These are phyloP conservation scores for Cacatua alba DNA, from an alignment of 2,113 vertebrate species.

Conservation along the genomic window DNA sequence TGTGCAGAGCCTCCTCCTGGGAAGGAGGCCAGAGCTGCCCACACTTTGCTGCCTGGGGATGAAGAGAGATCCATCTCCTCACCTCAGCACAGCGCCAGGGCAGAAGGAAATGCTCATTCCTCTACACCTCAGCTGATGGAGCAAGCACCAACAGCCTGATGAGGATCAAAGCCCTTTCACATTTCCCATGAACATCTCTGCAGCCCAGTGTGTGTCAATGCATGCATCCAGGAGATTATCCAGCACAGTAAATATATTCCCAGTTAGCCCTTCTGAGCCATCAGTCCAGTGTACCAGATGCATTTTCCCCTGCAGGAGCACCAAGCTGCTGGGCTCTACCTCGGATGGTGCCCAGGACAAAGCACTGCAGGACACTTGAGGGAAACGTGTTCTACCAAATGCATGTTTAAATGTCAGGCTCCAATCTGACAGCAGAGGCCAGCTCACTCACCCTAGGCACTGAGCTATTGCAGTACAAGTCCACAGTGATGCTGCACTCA, in stretches of 20 bases:
- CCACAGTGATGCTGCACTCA: neutral
- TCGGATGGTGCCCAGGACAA: accelerated
- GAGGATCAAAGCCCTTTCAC: neutral
- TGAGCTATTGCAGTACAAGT: neutral
- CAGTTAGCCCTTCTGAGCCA: neutral
- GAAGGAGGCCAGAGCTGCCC: neutral
- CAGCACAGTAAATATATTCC: neutral
- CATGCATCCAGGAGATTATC: accelerated
- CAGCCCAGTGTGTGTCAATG: neutral
- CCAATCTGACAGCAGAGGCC: neutral
- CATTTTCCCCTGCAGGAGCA: neutral
- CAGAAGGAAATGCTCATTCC: neutral
- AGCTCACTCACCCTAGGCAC: neutral
- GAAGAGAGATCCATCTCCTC: neutral
- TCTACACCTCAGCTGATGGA: accelerated
- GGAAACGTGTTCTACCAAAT: neutral
- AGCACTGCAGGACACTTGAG: neutral
- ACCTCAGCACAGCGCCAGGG: neutral
- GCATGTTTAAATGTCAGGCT: neutral
- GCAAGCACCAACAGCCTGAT: neutral
- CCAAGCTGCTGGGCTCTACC: neutral
- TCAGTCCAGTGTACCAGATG: accelerated
- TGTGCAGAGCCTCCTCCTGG: neutral
- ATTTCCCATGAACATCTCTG: neutral
- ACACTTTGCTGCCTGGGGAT: neutral